Evolutionary conservation across 2,113 vertebrate genomes (phyloP).

Genomic region (Onychostruthus taczanowskii): DNA sequence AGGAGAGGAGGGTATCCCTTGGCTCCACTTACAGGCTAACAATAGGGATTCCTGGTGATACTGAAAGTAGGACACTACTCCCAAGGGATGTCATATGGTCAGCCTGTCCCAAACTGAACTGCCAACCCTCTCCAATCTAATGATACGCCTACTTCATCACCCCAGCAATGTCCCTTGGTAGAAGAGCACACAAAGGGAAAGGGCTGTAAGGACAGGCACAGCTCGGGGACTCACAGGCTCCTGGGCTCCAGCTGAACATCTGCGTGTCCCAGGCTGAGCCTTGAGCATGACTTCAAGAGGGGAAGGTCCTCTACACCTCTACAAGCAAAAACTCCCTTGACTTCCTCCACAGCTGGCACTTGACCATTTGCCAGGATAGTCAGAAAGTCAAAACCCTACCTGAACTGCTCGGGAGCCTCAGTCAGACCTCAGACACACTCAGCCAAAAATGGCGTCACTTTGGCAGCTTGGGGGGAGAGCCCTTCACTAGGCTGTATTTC

Average conservation of each 20-base stretch:
- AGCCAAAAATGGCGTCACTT: accelerated
- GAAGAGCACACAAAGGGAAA: not conserved
- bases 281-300: not conserved
- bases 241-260: not conserved
- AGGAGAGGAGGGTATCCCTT: constrained; percentile 40
- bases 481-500: not conserved
- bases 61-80: constrained; percentile 61
- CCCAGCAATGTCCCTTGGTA: not conserved
- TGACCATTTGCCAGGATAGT: not conserved
- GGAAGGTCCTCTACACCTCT: not conserved
- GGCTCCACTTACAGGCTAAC: constrained; percentile 55
- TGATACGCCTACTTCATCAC: not conserved
- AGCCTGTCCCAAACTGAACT: constrained; percentile 63
- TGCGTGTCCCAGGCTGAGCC: not conserved
- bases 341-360: not conserved
- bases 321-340: not conserved
- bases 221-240: not conserved
- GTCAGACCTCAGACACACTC: not conserved
- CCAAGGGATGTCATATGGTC: constrained; percentile 41
- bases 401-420: not conserved
- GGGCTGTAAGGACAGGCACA: not conserved
- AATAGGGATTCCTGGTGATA: constrained; percentile 65
- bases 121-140: constrained; percentile 1
- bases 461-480: not conserved
- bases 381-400: not conserved